Percentiles rank a stretch among this genome's conserved stretches.
phyloP scores from a whole-genome alignment of 1,140 invertebrate genomes.

The Nasonia longicornis region DNA sequence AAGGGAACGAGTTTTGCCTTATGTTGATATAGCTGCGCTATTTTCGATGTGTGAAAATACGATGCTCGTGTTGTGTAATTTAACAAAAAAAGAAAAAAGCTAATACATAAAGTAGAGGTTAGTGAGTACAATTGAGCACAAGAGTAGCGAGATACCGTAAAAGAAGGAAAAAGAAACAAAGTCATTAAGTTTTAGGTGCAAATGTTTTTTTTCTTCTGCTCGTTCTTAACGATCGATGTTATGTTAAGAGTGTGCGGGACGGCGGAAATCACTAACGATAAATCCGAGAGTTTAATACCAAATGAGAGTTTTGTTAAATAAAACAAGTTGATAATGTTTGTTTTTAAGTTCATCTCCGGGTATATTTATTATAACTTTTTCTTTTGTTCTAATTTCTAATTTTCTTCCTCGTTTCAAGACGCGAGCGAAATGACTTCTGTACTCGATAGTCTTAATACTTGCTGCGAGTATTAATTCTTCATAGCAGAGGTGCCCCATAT shows the following conservation, averaged over 20 bases:
- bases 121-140: background rate
- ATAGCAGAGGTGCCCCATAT: background rate
- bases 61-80: constrained; percentile 40
- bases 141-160: background rate
- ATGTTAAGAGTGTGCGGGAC: constrained; percentile 20
- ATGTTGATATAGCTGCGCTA: constrained; percentile 38
- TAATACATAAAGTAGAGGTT: constrained; percentile 27
- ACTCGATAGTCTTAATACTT: constrained; percentile 3
- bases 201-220: constrained; percentile 37
- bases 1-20: constrained; percentile 33
- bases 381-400: background rate
- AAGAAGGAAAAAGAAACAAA: constrained; percentile 25
- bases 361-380: constrained; percentile 25
- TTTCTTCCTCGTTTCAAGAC: background rate
- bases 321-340: constrained; percentile 14
- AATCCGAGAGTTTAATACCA: constrained; percentile 30
- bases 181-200: constrained; percentile 43
- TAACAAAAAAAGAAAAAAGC: constrained; percentile 19
- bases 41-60: constrained; percentile 42
- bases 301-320: constrained; percentile 41
- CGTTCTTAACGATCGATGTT: constrained; percentile 4
- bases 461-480: background rate
- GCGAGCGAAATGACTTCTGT: background rate
- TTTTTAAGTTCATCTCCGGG: constrained; percentile 21
- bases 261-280: constrained; percentile 5